Conservation (phyloP, 1,140 invertebrate species). For the Ditylenchus dipsaci region DNA sequence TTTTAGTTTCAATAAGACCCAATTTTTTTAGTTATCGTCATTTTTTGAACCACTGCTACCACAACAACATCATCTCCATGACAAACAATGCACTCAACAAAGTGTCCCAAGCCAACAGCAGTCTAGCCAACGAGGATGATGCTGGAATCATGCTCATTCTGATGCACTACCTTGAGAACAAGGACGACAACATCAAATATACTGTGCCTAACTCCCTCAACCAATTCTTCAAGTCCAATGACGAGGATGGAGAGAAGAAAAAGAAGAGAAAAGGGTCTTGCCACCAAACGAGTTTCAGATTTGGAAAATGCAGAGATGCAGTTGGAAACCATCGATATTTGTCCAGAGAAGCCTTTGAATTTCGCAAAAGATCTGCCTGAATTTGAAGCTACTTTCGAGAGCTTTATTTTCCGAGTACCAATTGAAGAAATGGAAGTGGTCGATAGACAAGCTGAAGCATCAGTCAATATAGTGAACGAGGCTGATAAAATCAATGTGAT, state of each 20-base stretch:
- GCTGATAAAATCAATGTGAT: not conserved
- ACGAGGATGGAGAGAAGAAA: no score
- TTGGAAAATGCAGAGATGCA: conserved; percentile 16
- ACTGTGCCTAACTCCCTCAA: not conserved
- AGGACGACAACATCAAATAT: not conserved
- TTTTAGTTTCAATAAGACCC: not conserved
- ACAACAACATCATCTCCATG: conserved; percentile 16
- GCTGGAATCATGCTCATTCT: conserved; percentile 3
- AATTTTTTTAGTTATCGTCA: conserved; percentile 22
- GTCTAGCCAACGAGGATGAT: not conserved
- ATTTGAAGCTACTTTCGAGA: not conserved
- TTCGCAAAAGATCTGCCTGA: not conserved
- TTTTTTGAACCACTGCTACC: conserved; percentile 20
- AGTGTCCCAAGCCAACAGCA: not conserved
- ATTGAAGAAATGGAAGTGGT: not conserved
- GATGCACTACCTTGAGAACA: not conserved
- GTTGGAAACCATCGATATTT: conserved; percentile 14
- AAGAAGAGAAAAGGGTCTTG: not conserved
- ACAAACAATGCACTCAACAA: not conserved
- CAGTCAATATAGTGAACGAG: not conserved
- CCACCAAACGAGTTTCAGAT: conserved; percentile 27
- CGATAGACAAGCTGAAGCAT: not conserved
- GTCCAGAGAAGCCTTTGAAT: not conserved
- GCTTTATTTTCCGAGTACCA: not conserved
- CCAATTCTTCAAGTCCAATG: not conserved